Base-by-base conservation (phyloP, 2,797 vertebrate genomes). In the Emys orbicularis region DNA sequence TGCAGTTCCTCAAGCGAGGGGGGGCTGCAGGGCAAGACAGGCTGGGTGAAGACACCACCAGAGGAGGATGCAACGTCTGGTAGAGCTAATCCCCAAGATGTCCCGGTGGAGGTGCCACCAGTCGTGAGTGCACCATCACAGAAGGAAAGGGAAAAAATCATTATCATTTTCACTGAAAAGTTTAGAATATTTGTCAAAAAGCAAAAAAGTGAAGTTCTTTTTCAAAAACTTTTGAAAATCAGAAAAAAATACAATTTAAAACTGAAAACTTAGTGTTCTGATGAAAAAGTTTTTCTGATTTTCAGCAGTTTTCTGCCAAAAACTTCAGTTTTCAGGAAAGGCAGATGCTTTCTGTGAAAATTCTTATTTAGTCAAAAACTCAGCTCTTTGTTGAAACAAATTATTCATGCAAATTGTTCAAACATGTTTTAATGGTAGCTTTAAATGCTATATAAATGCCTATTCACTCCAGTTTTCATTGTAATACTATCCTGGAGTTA, bases 371-470 rank as follows among this genome's bases (percentile, higher is more conserved):
- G 25, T 74, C 41, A 44, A 74, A 41, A 44, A 74, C 11, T 44
- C 72, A 44, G 21, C 10, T 44, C 41, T 65, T 19, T n/a, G 34
- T n/a, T 31, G 59, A 34, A 16, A 61, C 15, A 31, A 34, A 34
- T 8, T 16, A 34, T 61, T 61, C 15, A 34, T 61, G 31, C 13
- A 61, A 16, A 6, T 65, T 19, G 31, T 65, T 19, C 61, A 65
- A 3, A n/a, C 16, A 34, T 92, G 95, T 65, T 54, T 93, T 97
- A 93, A 88, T 94, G 83, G 90, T 92, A 93, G 79, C 34, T 91
- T 84, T 90, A 21, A 31, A 87, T 7, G 93, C 85, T 92, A 27
- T 81, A 90, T 41, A 81, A 87, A 94, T 53, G 82, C 90, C 68
- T 90, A 81, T 34, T 93, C 96, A 85, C 41, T 92, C 37, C 34